Evolutionary conservation across 2,797 vertebrate species (phyloP).

Genomic region (Cottoperca gobio): DNA sequence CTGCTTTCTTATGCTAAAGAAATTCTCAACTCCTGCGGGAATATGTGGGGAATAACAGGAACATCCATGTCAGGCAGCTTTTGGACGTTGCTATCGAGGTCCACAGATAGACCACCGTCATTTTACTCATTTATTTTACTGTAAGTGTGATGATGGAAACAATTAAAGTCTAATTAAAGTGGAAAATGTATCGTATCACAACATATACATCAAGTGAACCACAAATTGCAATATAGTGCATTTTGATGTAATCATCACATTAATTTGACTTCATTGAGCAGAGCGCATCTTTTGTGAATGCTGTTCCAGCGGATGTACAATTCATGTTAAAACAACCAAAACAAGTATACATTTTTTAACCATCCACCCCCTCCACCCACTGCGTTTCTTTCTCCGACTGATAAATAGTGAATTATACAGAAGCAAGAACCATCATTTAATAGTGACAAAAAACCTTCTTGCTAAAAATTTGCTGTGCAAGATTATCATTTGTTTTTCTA

Average conservation of each 20-base stretch:
- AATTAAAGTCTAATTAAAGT: background rate
- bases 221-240: background rate
- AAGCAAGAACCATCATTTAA: background rate
- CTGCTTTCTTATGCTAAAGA: conserved; percentile 53
- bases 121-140: background rate
- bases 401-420: conserved; percentile 2
- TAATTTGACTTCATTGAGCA: background rate
- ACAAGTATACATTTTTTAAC: background rate
- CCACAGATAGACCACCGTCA: background rate
- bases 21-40: conserved; percentile 44
- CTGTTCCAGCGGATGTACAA: background rate
- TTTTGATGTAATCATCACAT: background rate
- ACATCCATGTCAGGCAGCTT: conserved; percentile 42
- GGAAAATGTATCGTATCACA: background rate
- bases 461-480: background rate
- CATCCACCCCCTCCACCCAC: conserved; percentile 1
- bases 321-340: background rate
- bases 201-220: background rate
- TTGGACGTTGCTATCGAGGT: conserved; percentile 45
- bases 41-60: conserved; percentile 40
- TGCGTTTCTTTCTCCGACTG: background rate
- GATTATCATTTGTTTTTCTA: background rate
- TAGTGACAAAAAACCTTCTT: background rate
- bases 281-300: background rate
- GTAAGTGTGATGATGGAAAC: background rate